Evolutionary conservation across 1,140 invertebrate genomes (phyloP).

Genomic region (Listronotus bonariensis): DNA sequence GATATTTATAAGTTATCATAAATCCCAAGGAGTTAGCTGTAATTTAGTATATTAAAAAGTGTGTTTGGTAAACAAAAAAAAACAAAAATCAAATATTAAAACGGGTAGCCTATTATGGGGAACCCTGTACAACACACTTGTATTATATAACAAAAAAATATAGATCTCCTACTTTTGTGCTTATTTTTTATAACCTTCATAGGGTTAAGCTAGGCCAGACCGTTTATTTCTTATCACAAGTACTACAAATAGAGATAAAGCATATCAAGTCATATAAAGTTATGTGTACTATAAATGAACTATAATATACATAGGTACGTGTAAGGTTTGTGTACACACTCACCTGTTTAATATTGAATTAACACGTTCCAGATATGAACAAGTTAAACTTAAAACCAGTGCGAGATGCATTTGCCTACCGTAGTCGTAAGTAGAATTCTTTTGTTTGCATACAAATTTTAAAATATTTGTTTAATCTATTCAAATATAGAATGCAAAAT

Average conservation of each 20-base stretch:
- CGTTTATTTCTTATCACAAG: constrained; percentile 8
- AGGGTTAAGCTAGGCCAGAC: neutral
- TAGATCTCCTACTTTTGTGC: too few species aligned
- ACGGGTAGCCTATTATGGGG: too few species aligned
- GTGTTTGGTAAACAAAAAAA: too few species aligned
- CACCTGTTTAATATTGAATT: constrained; percentile 31
- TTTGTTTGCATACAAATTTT: neutral
- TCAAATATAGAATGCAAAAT: too few species aligned
- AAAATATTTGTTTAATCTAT: too few species aligned
- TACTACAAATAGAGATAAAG: constrained; percentile 28
- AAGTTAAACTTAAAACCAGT: constrained; percentile 7
- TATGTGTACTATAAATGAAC: constrained; percentile 22
- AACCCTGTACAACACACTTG: too few species aligned
- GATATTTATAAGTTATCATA: too few species aligned
- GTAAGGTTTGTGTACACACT: constrained; percentile 10
- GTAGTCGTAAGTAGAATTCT: constrained; percentile 4
- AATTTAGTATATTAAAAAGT: too few species aligned
- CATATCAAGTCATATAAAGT: constrained; percentile 16
- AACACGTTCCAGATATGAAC: constrained; percentile 21
- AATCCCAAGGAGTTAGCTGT: too few species aligned
- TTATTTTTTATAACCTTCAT: too few species aligned
- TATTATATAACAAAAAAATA: too few species aligned
- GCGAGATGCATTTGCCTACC: neutral
- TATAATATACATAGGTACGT: constrained; percentile 4
- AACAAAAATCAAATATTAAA: too few species aligned